Evolutionary conservation across 1,140 invertebrate species (phyloP).

Genomic region (Eubasilissa regina): DNA sequence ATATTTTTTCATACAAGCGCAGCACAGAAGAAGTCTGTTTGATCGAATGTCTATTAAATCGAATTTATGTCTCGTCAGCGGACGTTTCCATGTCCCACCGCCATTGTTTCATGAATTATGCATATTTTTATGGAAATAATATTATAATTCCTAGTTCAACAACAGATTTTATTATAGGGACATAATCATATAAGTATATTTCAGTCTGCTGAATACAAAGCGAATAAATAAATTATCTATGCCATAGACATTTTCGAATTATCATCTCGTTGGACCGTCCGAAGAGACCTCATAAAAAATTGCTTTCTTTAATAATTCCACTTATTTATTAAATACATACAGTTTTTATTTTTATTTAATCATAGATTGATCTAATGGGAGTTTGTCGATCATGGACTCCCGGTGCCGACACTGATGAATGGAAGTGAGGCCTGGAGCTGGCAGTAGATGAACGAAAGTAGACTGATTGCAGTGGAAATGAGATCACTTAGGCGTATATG

Average conservation of each 20-base stretch:
- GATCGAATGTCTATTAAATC: constrained; percentile 44
- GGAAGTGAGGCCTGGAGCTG: too few relatives aligned
- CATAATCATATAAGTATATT: constrained; percentile 45
- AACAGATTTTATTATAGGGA: constrained; percentile 41
- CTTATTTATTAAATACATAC: too few relatives aligned
- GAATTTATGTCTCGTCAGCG: constrained; percentile 34
- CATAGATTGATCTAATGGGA: too few relatives aligned
- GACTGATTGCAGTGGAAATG: too few relatives aligned
- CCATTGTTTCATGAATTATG: constrained; percentile 43
- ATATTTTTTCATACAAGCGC: constrained; percentile 8
- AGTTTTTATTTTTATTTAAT: too few relatives aligned
- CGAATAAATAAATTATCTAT: constrained; percentile 31
- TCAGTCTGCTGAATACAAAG: constrained; percentile 38
- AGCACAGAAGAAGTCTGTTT: constrained; percentile 13
- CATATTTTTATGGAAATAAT: constrained; percentile 44
- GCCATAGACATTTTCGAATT: constrained; percentile 30
- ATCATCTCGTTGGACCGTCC: not conserved
- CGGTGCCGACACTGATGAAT: too few relatives aligned
- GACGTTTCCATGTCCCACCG: constrained; percentile 28
- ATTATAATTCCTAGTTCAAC: constrained; percentile 43
- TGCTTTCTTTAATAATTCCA: too few relatives aligned
- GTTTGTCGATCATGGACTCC: too few relatives aligned
- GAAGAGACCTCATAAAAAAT: too few relatives aligned
- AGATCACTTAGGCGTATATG: too few relatives aligned
- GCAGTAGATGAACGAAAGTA: too few relatives aligned